Base-by-base conservation (phyloP, 2,797 vertebrate genomes). In the Dryobates pubescens region DNA sequence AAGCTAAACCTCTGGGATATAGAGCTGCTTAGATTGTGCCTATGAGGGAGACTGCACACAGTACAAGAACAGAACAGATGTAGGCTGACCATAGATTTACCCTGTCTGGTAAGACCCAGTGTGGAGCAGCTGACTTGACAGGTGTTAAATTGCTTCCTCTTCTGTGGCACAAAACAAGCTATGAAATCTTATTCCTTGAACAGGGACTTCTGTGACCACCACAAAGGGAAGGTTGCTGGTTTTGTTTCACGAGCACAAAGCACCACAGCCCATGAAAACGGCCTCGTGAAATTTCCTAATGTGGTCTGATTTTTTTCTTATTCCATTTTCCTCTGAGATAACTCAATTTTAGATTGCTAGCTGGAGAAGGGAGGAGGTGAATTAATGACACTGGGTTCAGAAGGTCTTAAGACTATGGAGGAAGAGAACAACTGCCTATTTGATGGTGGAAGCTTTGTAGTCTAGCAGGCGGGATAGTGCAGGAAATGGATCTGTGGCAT, bases 71-170 rank as follows among this genome's bases (percentile, higher is more conserved):
- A 78, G 72, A 86, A 63, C 57, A 83, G 38, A 59, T 69, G 54
- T 3, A n/a, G 70, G 59, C 30, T 82, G 69, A 74, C 59, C 73
- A 70, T 11, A 72, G 61, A 70, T 86, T 78, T 76, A 69, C 53
- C 29, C 61, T 67, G 53, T 76, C 53, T 86, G 68, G 68, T 53
- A 72, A 38, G 23, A 47, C 32, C n/a, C 36, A 84, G 3, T 63
- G 47, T 43, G 64, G 72, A 94, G 78, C 69, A 84, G 65, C 80
- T 88, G 92, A 76, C 71, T 88, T 92, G 67, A 78, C 53, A 82
- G 80, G 43, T 58, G 59, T 59, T 89, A 82, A 92, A 92, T 82
- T 79, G 64, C 51, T 92, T 92, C 82, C 83, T 64, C 81, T 73
- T 83, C 49, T 75, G 59, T 85, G 67, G 36, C 57, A 81, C 19